These are phyloP conservation scores for Acleris literana DNA, from an alignment of 2,888 invertebrate species.

Conservation along the genomic window DNA sequence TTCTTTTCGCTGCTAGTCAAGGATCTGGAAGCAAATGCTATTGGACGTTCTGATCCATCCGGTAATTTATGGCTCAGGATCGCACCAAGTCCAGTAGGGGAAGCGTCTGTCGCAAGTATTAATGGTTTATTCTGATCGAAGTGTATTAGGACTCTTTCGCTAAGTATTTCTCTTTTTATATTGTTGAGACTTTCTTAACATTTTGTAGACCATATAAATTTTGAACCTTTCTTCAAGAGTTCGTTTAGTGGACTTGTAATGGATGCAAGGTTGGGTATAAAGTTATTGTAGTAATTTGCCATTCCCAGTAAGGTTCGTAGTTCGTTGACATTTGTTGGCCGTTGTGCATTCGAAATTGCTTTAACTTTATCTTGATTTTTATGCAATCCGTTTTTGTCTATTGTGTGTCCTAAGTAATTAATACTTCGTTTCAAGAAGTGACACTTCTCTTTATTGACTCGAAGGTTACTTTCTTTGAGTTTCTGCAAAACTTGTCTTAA, in stretches of 20 bases:
- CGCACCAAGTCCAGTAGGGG: slow-evolving; percentile 17
- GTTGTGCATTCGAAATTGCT: slow-evolving; percentile 1
- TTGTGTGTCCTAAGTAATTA: not conserved
- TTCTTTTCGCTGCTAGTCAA: slow-evolving; percentile 46
- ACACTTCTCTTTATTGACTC: slow-evolving; percentile 5
- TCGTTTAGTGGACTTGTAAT: not conserved
- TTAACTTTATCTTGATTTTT: slow-evolving; percentile 22
- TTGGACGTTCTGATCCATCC: slow-evolving; percentile 22
- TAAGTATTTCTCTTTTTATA: not conserved
- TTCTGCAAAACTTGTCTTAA: not conserved
- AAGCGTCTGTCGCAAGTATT: slow-evolving; percentile 20
- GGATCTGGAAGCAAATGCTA: slow-evolving; percentile 37
- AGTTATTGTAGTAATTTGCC: slow-evolving; percentile 30
- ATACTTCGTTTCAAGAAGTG: not conserved
- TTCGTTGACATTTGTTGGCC: not conserved
- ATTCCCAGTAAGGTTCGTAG: slow-evolving; percentile 20
- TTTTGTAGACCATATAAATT: not conserved
- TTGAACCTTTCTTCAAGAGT: not conserved
- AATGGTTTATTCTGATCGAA: slow-evolving; percentile 15
- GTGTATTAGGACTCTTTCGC: slow-evolving; percentile 12
- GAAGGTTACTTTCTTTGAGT: not conserved
- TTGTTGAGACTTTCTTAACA: slow-evolving; percentile 2
- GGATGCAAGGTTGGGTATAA: slow-evolving; percentile 14
- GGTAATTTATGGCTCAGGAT: slow-evolving; percentile 5
- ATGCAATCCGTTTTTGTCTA: not conserved